Base-by-base conservation (phyloP, 2,888 invertebrate species). In the Aspidapion aeneum region DNA sequence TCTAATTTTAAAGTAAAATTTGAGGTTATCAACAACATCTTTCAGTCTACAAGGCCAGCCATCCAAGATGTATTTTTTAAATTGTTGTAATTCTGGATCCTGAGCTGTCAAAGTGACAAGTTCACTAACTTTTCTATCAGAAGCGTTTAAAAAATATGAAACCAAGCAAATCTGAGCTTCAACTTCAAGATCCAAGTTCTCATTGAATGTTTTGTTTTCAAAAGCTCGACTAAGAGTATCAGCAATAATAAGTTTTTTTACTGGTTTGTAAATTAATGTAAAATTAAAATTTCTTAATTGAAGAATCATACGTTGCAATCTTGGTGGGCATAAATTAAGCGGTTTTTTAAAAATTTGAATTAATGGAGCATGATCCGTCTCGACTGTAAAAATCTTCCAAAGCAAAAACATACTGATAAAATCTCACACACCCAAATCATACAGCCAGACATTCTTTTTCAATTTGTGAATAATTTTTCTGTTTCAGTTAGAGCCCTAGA, bases 261-360 rank as follows among this genome's bases (percentile, higher is more conserved):
- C 35, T 35, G 12, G 35, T 12, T 35, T 35, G 12, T 35, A 35
- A 7, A 35, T 35, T 35, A 35, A 35, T 35, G 35, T 35, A 35
- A 35, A 35, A 35, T 35, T 35, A 35, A 35, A 35, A 7, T 35
- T 35, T 35, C 35, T 35, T 35, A 35, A 35, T 35, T 35, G 35
- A 35, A 35, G 35, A 35, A 35, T 35, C 35, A 35, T 35, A 35
- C 35, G 35, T 35, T 35, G 35, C 35, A 52, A n/a, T 52, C 52
- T 52, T 18, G 52, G 52, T 52, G 52, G 52, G n/a, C 17, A 18
- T 52, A 52, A 52, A 52, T n/a, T n/a, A 7, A 52, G 16, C 17
- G 52, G 52, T 52, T 52, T 52, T 18, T 18, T n/a, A 52, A 52
- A 18, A n/a, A 52, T 52, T 52, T n/a, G 18, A 52, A 52, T 52